Evolutionary conservation across 1,140 invertebrate genomes (phyloP), one percentile per base, ranked within the genome.

Genomic region (Pinna nobilis): DNA sequence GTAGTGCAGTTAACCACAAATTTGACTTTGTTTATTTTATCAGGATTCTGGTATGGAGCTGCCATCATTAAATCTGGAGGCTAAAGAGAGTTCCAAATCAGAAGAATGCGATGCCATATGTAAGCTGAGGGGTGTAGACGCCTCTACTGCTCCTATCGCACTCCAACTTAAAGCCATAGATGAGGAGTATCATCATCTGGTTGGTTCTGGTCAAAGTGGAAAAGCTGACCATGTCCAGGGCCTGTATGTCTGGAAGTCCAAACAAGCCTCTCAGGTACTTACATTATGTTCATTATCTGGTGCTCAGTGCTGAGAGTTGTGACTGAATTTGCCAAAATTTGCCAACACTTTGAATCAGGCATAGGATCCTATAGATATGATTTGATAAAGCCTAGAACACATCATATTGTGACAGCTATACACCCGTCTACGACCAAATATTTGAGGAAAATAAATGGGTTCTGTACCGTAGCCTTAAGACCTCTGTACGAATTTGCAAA

Each of bases 41-140:
- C 57, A 85, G 80, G 79, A 70, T 9, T 60, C 70, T 66, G 70
- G 75, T 39, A 82, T 84, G 33, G 59, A 59, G n/a, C 28, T 81
- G 13, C 81, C 83, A 44, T 81, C 83, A 3, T 61, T 86, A 4
- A 87, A 87, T 51, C 33, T 85, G 11, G 70, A 83, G 71, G 88
- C 86, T 9, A 78, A 82, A 61, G 87, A 88, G 76, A 87, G 87
- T 64, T 86, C 86, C 11, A 89, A 87, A 64, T 79, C 81, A 51
- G 88, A 89, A 49, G 88, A 89, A 70, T 84, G 82, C 73, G 79
- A 73, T 66, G 88, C 88, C n/a, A 88, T 89, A 28, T 88, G 86
- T 78, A 82, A 87, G 70, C 70, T 89, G 20, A 81, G 79, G 61
- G 85, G 86, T 1, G 84, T 88, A 2, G 82, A 85, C 9, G 65